These are phyloP conservation scores for Australoheros scitulus DNA, from an alignment of 2,113 vertebrate genomes.

Conservation along the genomic window DNA sequence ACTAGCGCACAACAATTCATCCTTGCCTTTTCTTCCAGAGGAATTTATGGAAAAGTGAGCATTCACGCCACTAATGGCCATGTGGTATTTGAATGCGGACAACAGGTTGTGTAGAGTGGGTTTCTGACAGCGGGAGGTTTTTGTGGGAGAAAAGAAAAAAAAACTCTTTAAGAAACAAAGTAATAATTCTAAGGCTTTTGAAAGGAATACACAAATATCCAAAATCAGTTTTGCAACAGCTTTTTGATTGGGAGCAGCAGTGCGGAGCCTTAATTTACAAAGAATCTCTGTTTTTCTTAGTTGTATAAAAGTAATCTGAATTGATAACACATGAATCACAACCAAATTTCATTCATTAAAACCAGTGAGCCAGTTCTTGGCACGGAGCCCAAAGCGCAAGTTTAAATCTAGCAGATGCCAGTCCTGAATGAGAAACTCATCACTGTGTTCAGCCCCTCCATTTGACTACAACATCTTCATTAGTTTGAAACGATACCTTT, in stretches of 20 bases:
- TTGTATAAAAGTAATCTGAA: not conserved
- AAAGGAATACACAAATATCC: not conserved
- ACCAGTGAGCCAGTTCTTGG: conserved; percentile 4
- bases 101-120: conserved; percentile 27
- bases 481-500: conserved; percentile 85
- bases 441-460: conserved; percentile 22
- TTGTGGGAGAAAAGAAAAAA: not conserved
- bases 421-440: conserved; percentile 33
- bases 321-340: conserved; percentile 11
- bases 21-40: conserved; percentile 56
- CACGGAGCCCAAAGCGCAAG: conserved; percentile 21
- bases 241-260: not conserved
- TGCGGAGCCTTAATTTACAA: conserved; percentile 4
- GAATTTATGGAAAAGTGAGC: conserved; percentile 56
- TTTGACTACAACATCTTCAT: conserved; percentile 38
- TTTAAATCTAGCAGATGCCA: conserved; percentile 28
- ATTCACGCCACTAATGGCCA: conserved; percentile 36
- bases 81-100: conserved; percentile 36
- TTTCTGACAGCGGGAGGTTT: not conserved
- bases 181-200: conserved; percentile 1
- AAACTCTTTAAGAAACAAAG: not conserved
- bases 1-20: conserved; percentile 62
- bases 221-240: not conserved
- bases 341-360: conserved; percentile 29
- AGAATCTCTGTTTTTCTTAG: not conserved